Evolutionary conservation across 2,888 invertebrate species (phyloP), one percentile per base, ranked within the genome.

Genomic region (Agrotis segetum): DNA sequence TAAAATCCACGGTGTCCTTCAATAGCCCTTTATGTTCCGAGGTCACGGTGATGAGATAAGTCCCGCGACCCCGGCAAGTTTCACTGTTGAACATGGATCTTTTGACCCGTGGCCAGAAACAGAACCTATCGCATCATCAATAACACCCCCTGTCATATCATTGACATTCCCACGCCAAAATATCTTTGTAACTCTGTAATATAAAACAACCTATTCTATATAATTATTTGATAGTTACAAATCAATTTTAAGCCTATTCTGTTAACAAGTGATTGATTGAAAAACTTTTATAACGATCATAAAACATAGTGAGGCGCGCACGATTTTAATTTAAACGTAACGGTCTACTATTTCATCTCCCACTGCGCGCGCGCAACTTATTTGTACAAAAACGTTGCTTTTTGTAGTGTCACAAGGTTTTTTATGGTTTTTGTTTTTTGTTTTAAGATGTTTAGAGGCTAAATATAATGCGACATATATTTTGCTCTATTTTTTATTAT

Each of bases 301-400:
- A 63, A 56, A 74, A 40, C 59, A 67, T 72, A 68, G 68, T 62
- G 47, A 50, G 56, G 29, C 50, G 59, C 60, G 66, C 82, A 67
- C 68, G 77, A 53, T 70, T 79, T 84, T 79, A 79, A 85, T 83
- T 83, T 77, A 63, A 79, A 79, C 17, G 13, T 83, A 85, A 83
- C 83, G 83, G 83, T 77, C 19, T 14, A 55, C 53, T 16, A 50
- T 69, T 73, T 58, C 44, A 66, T 55, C 67, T 71, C 73, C 71
- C 65, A 74, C 67, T 58, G 79, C 58, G 71, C 58, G 13, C 44
- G 79, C 62, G 73, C 67, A 55, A 44, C 4, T 5, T 24, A 17
- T 52, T 44, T 19, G 16, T 29, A 47, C n/a, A 72, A 77, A 82
- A 82, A 82, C 40, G n/a, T 55, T 24, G 40, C 4, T 19, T 58